These are phyloP conservation scores for Sisor rabdophorus DNA, from an alignment of 2,113 vertebrate species.

Conservation along the genomic window DNA sequence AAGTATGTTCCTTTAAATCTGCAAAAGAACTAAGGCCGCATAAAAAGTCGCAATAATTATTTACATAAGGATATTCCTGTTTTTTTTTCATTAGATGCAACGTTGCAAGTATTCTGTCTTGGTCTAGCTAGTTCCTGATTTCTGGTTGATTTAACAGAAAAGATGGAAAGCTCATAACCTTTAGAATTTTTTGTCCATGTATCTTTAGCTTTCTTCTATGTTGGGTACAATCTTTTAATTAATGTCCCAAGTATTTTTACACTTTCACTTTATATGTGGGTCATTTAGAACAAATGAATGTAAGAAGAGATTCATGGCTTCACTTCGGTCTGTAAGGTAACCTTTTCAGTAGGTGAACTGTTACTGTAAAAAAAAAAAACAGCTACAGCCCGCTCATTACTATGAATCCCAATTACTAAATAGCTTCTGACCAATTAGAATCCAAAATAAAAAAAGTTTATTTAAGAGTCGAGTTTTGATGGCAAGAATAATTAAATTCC, in stretches of 20 bases:
- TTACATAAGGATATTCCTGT: background rate
- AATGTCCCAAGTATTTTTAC: no score
- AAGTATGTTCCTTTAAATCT: background rate
- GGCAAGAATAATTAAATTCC: background rate
- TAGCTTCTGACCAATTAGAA: background rate
- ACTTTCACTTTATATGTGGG: slow-evolving; percentile 78
- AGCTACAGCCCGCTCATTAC: background rate
- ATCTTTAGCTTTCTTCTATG: no score
- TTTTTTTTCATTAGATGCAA: background rate
- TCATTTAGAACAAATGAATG: slow-evolving; percentile 76
- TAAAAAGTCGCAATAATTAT: no score
- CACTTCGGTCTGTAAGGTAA: background rate
- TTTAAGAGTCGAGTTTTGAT: background rate
- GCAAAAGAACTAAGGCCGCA: background rate
- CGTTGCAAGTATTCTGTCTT: background rate
- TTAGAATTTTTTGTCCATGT: no score
- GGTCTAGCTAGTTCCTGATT: background rate
- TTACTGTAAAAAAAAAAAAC: background rate
- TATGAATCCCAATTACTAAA: background rate
- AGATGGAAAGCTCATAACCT: background rate
- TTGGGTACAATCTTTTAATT: no score
- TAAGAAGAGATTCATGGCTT: slow-evolving; percentile 68
- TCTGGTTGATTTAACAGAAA: background rate
- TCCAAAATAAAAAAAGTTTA: background rate
- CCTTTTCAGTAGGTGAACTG: background rate